Conservation (phyloP, 2,797 vertebrate genomes). For the Cygnus olor region DNA sequence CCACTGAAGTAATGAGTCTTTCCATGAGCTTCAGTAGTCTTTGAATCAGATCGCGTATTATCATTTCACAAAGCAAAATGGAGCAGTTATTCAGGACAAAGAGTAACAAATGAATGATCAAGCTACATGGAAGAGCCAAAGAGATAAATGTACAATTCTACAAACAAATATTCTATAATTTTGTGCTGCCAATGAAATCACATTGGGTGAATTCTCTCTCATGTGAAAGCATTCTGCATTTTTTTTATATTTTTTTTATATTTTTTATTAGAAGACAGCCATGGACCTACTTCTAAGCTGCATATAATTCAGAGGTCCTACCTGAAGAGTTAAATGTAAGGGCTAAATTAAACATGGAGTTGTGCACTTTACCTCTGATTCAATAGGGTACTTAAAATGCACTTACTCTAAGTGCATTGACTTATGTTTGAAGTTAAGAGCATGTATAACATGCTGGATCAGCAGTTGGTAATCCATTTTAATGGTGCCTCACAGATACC, state of each 20-base stretch:
- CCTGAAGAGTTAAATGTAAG: background rate
- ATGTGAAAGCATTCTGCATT: background rate
- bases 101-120: background rate
- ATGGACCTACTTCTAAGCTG: background rate
- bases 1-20: background rate
- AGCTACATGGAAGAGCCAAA: background rate
- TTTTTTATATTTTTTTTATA: background rate
- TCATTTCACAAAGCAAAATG: background rate
- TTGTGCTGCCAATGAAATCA: background rate
- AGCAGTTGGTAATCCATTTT: slow-evolving; percentile 10
- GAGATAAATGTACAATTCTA: background rate
- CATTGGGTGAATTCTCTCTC: background rate
- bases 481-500: background rate
- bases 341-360: background rate
- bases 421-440: slow-evolving; percentile 1
- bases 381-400: background rate
- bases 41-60: background rate
- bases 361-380: background rate
- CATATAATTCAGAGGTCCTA: background rate
- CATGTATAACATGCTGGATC: background rate
- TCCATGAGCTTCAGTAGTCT: background rate
- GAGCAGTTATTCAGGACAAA: background rate
- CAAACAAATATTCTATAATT: fast-evolving
- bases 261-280: too few relatives aligned
- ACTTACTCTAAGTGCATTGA: background rate